A percentile compares a stretch with the other conserved stretches of the same genome.
Evolutionary conservation across 2,888 invertebrate species (phyloP).

Genomic region (Epicampocera succincta): DNA sequence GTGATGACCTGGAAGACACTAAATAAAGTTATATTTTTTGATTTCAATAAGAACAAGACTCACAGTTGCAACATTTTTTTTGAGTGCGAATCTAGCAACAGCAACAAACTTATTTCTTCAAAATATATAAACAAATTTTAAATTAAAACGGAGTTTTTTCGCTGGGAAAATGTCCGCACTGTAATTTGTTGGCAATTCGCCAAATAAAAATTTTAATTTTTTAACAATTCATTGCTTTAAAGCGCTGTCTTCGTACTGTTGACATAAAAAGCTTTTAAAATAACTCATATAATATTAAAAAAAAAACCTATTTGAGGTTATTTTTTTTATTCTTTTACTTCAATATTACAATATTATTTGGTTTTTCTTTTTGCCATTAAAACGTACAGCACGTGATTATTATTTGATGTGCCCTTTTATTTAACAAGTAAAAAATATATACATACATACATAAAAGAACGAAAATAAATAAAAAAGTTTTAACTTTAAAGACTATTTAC

Average conservation of each 20-base stretch:
- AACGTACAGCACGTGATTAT: constrained; percentile 67
- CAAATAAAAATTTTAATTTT: no score
- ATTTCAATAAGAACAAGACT: no score
- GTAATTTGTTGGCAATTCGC: no score
- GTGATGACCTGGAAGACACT: no score
- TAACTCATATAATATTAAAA: constrained; percentile 11
- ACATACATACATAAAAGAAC: no score
- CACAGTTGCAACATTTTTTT: no score
- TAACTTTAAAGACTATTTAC: not conserved
- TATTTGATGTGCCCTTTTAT: constrained; percentile 49
- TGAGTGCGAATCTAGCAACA: no score
- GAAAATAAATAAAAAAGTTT: not conserved
- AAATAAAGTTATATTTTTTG: no score
- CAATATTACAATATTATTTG: constrained; percentile 33
- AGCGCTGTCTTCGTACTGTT: not conserved
- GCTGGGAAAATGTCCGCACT: no score
- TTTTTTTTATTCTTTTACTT: constrained; percentile 49
- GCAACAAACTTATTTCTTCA: no score
- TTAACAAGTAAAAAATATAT: constrained; percentile 21
- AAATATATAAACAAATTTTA: no score
- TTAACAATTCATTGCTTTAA: constrained; percentile 2
- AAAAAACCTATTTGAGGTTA: constrained; percentile 37
- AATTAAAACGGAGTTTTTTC: no score
- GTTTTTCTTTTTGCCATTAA: constrained; percentile 49
- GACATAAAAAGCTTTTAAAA: not conserved